Percentiles rank a stretch among this genome's conserved stretches.
phyloP scores from a whole-genome alignment of 92 coral and sea anemone genomes.

The Epizoanthus rinbou region DNA sequence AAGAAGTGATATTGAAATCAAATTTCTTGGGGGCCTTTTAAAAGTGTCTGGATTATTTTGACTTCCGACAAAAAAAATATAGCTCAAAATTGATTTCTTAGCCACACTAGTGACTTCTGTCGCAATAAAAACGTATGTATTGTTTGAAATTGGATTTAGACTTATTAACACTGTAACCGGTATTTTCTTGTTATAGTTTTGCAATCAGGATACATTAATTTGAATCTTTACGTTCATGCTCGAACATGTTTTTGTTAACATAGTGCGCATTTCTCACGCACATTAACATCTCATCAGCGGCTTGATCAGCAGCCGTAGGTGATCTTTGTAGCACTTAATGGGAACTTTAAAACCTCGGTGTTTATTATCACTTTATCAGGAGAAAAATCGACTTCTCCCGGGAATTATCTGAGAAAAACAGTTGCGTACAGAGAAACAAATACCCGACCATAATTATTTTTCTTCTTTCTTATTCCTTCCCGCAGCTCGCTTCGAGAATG shows the following conservation, averaged over 20 bases:
- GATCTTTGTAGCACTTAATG: conserved; percentile 12
- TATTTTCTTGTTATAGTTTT: not conserved
- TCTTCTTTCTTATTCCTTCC: not conserved
- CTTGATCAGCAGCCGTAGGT: conserved; percentile 15
- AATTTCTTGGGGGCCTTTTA: too few species aligned
- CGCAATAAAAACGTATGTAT: too few species aligned
- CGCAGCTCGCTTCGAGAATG: not conserved
- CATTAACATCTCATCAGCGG: conserved; percentile 14
- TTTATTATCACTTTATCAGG: conserved; percentile 23
- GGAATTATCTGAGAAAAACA: conserved; percentile 39
- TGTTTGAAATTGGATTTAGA: too few species aligned
- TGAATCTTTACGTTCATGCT: not conserved
- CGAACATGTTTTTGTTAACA: conserved; percentile 26
- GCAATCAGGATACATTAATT: not conserved
- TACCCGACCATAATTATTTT: not conserved
- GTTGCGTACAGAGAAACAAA: conserved; percentile 35
- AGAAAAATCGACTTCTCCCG: conserved; percentile 14
- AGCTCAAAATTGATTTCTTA: too few species aligned
- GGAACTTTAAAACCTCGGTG: not conserved
- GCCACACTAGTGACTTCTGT: too few species aligned
- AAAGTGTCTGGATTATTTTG: too few species aligned
- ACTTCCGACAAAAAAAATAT: too few species aligned
- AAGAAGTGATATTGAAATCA: too few species aligned
- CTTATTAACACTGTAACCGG: not conserved
- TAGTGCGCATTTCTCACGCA: conserved; percentile 33